phyloP scores from a whole-genome alignment of 2,113 vertebrate genomes.

The Thalassarche chlororhynchos region DNA sequence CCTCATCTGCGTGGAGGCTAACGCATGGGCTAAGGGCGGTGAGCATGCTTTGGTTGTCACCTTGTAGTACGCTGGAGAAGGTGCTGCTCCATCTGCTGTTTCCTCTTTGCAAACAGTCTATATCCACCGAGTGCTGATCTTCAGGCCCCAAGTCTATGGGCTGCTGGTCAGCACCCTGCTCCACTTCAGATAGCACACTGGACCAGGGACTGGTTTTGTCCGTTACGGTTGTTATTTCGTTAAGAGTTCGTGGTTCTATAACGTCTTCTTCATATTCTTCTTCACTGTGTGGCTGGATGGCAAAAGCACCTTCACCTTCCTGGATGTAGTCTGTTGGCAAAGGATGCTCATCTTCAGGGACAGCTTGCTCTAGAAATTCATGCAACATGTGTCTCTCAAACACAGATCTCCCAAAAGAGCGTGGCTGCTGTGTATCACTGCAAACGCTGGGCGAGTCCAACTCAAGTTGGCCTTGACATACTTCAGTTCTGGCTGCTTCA shows the following conservation, averaged over 20 bases:
- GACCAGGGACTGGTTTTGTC: constrained; percentile 95
- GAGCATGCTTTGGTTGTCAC: neutral
- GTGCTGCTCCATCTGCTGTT: neutral
- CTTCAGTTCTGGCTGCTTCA: neutral
- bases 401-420: neutral
- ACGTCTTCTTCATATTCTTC: constrained; percentile 90
- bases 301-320: constrained; percentile 2
- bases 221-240: constrained; percentile 87
- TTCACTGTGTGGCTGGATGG: constrained; percentile 55
- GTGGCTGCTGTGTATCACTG: rapidly evolving
- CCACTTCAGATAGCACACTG: constrained; percentile 85
- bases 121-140: neutral
- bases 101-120: neutral
- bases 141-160: neutral
- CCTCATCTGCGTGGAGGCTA: neutral
- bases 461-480: neutral
- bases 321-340: neutral
- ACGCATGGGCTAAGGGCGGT: neutral
- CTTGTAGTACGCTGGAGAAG: neutral
- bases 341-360: neutral
- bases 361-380: neutral
- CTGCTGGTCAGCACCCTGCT: constrained; percentile 63
- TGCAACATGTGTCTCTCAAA: neutral
- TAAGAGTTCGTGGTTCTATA: constrained; percentile 85
- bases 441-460: rapidly evolving